Evolutionary conservation across 2,113 vertebrate genomes (phyloP).

Genomic region (Paraplagusia blochii): DNA sequence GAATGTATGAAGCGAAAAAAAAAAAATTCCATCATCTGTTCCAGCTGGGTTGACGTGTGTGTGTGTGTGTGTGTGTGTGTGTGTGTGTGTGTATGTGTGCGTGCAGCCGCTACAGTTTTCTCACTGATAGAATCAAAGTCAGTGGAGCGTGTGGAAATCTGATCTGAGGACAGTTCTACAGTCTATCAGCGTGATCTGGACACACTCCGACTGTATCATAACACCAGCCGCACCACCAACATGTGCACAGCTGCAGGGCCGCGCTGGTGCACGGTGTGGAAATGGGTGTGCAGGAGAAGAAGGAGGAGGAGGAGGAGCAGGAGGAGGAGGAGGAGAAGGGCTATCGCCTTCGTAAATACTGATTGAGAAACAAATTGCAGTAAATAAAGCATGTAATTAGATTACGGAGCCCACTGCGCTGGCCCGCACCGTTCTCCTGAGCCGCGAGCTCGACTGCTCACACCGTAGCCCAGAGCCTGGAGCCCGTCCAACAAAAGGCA

Average conservation of each 20-base stretch:
- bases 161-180: not conserved
- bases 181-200: not conserved
- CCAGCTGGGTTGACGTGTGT: too few relatives aligned
- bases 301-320: constrained; percentile 82
- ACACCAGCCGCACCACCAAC: constrained; percentile 1
- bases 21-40: not conserved
- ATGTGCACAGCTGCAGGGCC: constrained; percentile 41
- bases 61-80: too few relatives aligned
- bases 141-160: not conserved
- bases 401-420: constrained; percentile 84
- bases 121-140: constrained; percentile 3
- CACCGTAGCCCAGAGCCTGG: constrained; percentile 60
- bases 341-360: constrained; percentile 88
- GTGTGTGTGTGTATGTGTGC: too few relatives aligned
- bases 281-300: constrained; percentile 82
- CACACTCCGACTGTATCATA: not conserved
- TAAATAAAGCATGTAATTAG: constrained; percentile 99
- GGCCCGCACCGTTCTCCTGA: constrained; percentile 36
- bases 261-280: too few relatives aligned
- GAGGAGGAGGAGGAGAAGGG: constrained; percentile 77
- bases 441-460: constrained; percentile 55
- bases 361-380: constrained; percentile 97
- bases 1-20: too few relatives aligned
- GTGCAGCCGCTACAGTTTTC: not conserved
- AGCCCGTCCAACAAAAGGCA: constrained; percentile 44